Conservation (phyloP, 2,888 invertebrate species). For the Noctua janthina region DNA sequence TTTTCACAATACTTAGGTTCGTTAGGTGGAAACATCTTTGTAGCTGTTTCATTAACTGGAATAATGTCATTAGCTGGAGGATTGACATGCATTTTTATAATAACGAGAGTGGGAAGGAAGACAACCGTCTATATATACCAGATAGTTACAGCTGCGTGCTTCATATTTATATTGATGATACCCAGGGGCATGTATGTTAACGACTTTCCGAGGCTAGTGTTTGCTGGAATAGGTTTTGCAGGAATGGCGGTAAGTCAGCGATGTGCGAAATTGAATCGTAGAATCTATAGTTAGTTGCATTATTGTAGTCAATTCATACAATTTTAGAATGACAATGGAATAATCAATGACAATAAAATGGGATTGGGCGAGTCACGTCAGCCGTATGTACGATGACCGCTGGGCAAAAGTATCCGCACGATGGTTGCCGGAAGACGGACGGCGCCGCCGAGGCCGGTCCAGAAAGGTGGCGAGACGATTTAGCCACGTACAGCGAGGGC, state of each 20-base stretch:
- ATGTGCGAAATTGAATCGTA: slow-evolving; percentile 61
- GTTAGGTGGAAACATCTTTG: slow-evolving; percentile 89
- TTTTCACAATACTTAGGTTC: slow-evolving; percentile 91
- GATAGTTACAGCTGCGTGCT: slow-evolving; percentile 86
- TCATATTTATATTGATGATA: slow-evolving; percentile 86
- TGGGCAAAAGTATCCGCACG: no score
- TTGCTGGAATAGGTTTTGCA: slow-evolving; percentile 92
- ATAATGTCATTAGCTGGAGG: slow-evolving; percentile 89
- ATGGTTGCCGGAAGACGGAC: no score
- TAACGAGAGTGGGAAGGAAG: slow-evolving; percentile 88
- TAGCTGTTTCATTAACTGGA: slow-evolving; percentile 89
- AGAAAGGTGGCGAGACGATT: no score
- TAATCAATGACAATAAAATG: no score
- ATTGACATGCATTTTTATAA: slow-evolving; percentile 87
- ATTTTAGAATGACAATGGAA: no score
- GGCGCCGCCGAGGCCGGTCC: no score
- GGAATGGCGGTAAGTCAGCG: slow-evolving; percentile 90
- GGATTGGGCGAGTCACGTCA: no score
- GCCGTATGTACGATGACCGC: no score
- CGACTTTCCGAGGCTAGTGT: slow-evolving; percentile 90
- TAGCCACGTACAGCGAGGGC: no score
- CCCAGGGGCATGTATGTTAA: slow-evolving; percentile 83
- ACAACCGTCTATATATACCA: slow-evolving; percentile 87
- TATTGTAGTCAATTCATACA: neutral
- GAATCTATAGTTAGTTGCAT: slow-evolving; percentile 5